Conservation (phyloP, 1,140 invertebrate species). For the Nautilus pompilius region DNA sequence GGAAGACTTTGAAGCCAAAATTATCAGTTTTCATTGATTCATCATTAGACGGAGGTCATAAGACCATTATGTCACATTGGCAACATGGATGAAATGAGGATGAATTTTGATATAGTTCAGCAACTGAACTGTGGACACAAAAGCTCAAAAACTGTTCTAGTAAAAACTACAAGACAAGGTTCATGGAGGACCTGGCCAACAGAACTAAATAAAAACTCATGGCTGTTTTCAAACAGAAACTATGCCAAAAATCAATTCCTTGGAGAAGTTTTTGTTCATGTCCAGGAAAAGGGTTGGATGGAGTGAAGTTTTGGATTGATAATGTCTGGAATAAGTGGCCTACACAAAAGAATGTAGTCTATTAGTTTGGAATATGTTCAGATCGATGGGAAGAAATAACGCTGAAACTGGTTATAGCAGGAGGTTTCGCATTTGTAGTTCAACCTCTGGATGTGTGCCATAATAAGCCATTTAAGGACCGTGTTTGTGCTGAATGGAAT, state of each 20-base stretch:
- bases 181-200: slow-evolving; percentile 27
- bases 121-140: neutral
- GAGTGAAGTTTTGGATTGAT: neutral
- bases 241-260: slow-evolving; percentile 18
- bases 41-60: neutral
- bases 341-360: neutral
- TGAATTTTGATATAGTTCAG: neutral
- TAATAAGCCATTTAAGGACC: neutral
- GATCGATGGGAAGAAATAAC: neutral
- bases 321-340: neutral
- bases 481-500: neutral
- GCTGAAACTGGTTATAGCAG: slow-evolving; percentile 20
- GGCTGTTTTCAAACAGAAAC: slow-evolving; percentile 35
- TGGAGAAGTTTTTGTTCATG: neutral
- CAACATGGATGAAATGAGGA: neutral
- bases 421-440: slow-evolving; percentile 16
- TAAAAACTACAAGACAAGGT: slow-evolving; percentile 29
- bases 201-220: slow-evolving; percentile 36
- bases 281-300: neutral
- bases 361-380: neutral
- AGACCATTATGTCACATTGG: neutral
- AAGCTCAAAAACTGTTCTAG: neutral
- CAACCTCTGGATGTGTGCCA: slow-evolving; percentile 23
- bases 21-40: neutral
- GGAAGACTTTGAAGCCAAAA: neutral